These are phyloP conservation scores for Sylvilagus floridanus DNA, from an alignment of 2,797 vertebrate genomes.

Conservation along the genomic window DNA sequence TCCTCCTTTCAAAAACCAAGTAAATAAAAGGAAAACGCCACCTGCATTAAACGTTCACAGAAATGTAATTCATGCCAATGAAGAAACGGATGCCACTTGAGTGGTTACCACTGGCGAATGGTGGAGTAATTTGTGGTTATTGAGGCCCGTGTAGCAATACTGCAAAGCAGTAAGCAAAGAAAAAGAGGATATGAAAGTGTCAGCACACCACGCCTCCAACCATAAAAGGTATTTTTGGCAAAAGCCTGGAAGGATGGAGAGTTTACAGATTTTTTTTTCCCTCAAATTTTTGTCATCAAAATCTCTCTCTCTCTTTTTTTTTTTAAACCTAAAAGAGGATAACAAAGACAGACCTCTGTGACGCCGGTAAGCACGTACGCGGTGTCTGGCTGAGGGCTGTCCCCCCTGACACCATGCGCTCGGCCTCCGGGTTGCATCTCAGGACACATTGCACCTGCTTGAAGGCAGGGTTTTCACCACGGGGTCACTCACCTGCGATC, in stretches of 20 bases:
- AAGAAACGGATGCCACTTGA: not conserved
- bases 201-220: not conserved
- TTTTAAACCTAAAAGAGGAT: not conserved
- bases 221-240: not conserved
- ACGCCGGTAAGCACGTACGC: rapidly evolving
- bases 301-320: not conserved
- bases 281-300: not conserved
- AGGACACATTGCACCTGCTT: not conserved
- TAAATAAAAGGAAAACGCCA: not conserved
- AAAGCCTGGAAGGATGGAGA: not conserved
- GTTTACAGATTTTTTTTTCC: not conserved
- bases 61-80: not conserved
- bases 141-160: not conserved
- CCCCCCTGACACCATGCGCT: rapidly evolving
- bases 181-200: not conserved
- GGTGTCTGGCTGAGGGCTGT: not conserved
- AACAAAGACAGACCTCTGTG: not conserved
- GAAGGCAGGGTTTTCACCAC: not conserved
- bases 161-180: not conserved
- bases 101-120: not conserved
- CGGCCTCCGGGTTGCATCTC: not conserved
- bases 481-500: not conserved
- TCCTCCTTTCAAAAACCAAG: too few species aligned
- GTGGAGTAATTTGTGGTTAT: not conserved
- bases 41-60: not conserved